A percentile compares a stretch with the other conserved stretches of the same genome.
Conservation (phyloP, 2,888 invertebrate genomes). For the Chrysolina haemoptera region DNA sequence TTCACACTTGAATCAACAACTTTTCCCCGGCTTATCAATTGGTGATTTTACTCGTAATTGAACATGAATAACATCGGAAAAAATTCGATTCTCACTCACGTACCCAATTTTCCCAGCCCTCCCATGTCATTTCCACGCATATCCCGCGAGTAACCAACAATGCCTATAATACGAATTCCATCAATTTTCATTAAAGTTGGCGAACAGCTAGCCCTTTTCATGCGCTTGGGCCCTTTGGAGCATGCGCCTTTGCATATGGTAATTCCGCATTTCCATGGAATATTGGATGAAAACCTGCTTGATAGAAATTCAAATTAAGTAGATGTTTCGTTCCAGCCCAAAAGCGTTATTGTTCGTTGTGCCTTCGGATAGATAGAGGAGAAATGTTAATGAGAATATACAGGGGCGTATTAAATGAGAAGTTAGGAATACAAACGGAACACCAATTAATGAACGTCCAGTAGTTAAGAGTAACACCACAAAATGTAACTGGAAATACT, state of each 20-base stretch:
- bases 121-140: neutral
- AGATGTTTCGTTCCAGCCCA: slow-evolving; percentile 15
- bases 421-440: neutral
- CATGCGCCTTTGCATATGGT: slow-evolving; percentile 24
- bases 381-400: slow-evolving; percentile 8
- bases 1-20: too few relatives aligned
- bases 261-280: slow-evolving; percentile 29
- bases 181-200: slow-evolving; percentile 12
- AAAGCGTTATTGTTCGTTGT: slow-evolving; percentile 16
- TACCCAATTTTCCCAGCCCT: neutral
- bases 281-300: slow-evolving; percentile 26
- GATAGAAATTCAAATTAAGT: slow-evolving; percentile 29
- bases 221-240: neutral
- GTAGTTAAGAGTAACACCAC: too few relatives aligned
- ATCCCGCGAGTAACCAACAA: slow-evolving; percentile 1
- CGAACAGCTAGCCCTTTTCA: slow-evolving; percentile 1
- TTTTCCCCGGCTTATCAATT: too few relatives aligned
- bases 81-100: neutral
- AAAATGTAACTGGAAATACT: too few relatives aligned
- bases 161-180: slow-evolving; percentile 17
- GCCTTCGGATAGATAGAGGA: slow-evolving; percentile 7
- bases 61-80: neutral
- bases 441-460: too few relatives aligned
- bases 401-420: neutral
- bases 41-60: too few relatives aligned